Evolutionary conservation across 2,113 vertebrate species (phyloP), one percentile per base, ranked within the genome.

Genomic region (Lepisosteus osseus): DNA sequence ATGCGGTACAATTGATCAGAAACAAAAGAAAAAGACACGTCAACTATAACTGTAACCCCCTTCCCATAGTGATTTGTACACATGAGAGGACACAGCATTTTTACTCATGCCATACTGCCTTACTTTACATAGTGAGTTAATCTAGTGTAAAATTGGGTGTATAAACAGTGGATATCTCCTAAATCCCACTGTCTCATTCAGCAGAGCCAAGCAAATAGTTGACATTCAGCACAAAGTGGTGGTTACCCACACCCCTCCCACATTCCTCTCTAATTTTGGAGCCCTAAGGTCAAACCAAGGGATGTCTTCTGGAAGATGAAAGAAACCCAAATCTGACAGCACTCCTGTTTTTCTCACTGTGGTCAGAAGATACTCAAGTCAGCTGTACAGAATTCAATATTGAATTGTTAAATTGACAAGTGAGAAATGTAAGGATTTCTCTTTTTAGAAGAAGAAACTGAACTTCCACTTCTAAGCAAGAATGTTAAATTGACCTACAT

Each of bases 161-260:
- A 17, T 64, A 64, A 64, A 64, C 17, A 40, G n/a, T 17, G 62
- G 62, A 64, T 64, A 64, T 64, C 62, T 64, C 2, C 62, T 64
- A 64, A 64, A 64, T 64, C 62, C 62, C 62, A 13, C 17, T 64
- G 62, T 40, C 62, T 64, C 62, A 40, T 64, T 42, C 41, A 65
- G 29, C 62, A 43, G 62, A 65, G 62, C n/a, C 62, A 65, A 29
- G 62, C 62, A 41, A 11, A 29, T 15, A 64, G 17, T 64, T 3
- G 17, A 40, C 62, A 64, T 64, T 64, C 62, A 64, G 41, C 62
- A 9, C 12, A 59, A 59, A 1, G 14, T 59, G 14, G 12, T n/a
- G 14, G 3, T 3, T 11, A 59, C 12, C n/a, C 12, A 13, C n/a
- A n/a, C 14, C 7, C 8, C 13, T 59, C 4, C 9, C 11, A 59